These are phyloP conservation scores for Adineta ricciae DNA, from an alignment of 2,888 invertebrate genomes.

Conservation along the genomic window DNA sequence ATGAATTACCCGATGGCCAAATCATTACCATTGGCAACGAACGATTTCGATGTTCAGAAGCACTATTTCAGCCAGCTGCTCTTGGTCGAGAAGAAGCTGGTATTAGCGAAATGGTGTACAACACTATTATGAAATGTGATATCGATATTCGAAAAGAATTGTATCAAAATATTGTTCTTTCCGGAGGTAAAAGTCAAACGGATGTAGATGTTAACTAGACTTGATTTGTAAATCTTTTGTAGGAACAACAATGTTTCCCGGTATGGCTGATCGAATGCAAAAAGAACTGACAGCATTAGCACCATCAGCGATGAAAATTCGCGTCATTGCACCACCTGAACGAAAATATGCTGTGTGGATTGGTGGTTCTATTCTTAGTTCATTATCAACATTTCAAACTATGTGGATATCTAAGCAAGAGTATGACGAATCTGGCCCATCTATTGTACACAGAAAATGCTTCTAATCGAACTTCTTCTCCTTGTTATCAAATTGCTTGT, in stretches of 20 bases:
- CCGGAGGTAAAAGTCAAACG: constrained; percentile 56
- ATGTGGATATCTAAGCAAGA: constrained; percentile 46
- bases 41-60: constrained; percentile 36
- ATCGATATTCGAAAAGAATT: constrained; percentile 36
- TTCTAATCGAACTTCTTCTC: constrained; percentile 57
- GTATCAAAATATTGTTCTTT: constrained; percentile 61
- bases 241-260: constrained; percentile 85
- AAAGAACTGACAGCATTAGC: constrained; percentile 82
- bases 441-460: constrained; percentile 91
- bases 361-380: constrained; percentile 43
- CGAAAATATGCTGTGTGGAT: constrained; percentile 45
- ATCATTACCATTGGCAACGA: constrained; percentile 36
- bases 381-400: constrained; percentile 43
- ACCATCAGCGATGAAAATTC: constrained; percentile 59
- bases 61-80: constrained; percentile 36
- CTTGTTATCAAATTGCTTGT: too few relatives aligned
- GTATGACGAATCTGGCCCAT: constrained; percentile 60
- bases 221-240: background rate
- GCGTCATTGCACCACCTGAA: constrained; percentile 46
- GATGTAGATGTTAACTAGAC: too few relatives aligned
- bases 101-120: constrained; percentile 35
- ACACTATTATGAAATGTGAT: constrained; percentile 37
- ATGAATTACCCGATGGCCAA: constrained; percentile 79
- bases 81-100: constrained; percentile 34
- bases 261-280: constrained; percentile 93